Percentiles rank a stretch among this genome's conserved stretches.
These are phyloP conservation scores for Drosophila sproati DNA, from an alignment of 1,140 invertebrate genomes.

Conservation along the genomic window DNA sequence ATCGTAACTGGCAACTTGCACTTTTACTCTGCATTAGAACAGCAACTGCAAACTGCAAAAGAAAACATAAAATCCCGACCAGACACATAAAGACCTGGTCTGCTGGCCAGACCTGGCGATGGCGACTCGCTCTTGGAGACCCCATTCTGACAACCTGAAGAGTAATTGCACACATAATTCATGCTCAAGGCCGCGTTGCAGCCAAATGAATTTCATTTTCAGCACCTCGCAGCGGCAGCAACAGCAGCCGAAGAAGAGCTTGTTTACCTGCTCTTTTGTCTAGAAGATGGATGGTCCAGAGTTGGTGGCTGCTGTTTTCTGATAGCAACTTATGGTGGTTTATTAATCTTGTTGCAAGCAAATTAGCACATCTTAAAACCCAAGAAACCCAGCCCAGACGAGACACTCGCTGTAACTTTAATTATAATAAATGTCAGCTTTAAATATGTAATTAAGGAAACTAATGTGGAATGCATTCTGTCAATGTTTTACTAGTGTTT, in stretches of 20 bases:
- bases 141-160: slow-evolving; percentile 61
- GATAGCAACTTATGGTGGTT: slow-evolving; percentile 76
- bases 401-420: slow-evolving; percentile 63
- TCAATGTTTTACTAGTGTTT: neutral
- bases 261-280: slow-evolving; percentile 63
- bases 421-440: slow-evolving; percentile 82
- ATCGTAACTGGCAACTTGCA: slow-evolving; percentile 72
- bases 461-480: slow-evolving; percentile 37
- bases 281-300: slow-evolving; percentile 71
- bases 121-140: neutral
- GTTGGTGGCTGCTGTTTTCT: slow-evolving; percentile 64
- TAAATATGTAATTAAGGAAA: slow-evolving; percentile 74
- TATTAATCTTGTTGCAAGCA: slow-evolving; percentile 72
- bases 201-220: slow-evolving; percentile 76
- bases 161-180: slow-evolving; percentile 80
- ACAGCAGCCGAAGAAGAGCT: slow-evolving; percentile 29
- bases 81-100: slow-evolving; percentile 12
- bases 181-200: slow-evolving; percentile 77
- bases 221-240: slow-evolving; percentile 52
- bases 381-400: slow-evolving; percentile 10
- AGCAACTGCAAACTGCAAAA: slow-evolving; percentile 10
- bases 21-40: slow-evolving; percentile 69
- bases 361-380: slow-evolving; percentile 65
- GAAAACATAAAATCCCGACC: slow-evolving; percentile 10
- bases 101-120: slow-evolving; percentile 11